Base-by-base conservation (phyloP, 2,888 invertebrate genomes). In the Deilephila porcellus region DNA sequence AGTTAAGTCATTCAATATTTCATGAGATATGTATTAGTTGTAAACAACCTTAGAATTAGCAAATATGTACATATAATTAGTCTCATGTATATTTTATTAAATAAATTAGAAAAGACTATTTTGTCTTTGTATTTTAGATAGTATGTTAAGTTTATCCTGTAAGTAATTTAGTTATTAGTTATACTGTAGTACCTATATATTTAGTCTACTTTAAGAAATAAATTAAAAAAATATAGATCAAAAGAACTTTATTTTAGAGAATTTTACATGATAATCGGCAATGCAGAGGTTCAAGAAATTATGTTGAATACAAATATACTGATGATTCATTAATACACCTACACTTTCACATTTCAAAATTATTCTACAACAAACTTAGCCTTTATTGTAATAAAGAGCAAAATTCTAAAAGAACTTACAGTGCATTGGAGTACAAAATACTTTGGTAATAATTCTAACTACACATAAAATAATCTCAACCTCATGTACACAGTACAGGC, bases 171-270 rank as follows among this genome's bases (percentile, higher is more conserved):
- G 53, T 70, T 53, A 4, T 32, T 20, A 70, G 14, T 75, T 67
- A 25, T 60, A 60, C 14, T 60, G 8, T 72, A 37, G 64, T 14
- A 45, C 3, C 4, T 64, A 37, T 34, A 29, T 52, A 29, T 25
- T 56, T 64, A 37, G 59, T 63, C 32, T 59, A 59, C 34, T 25
- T 56, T 17, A 56, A 20, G n/a, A 62, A 70, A 70, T 75, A 64
- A 71, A 73, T 63, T 59, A 32, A 71, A 5, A 37, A 64, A 63
- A 56, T 71, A 25, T 91, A 94, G 95, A 95, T 94, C 94, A 95
- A 95, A 95, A 95, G 94, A 95, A 95, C 93, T 95, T 95, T 95
- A 94, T 93, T 94, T 93, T 92, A 93, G 91, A 94, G 92, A 93
- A 92, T 92, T 90, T 94, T 94, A 93, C 93, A 93, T 92, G 90